A percentile compares a stretch with the other conserved stretches of the same genome.
Evolutionary conservation across 2,797 vertebrate species (phyloP).

Genomic region (Numenius phaeopus): DNA sequence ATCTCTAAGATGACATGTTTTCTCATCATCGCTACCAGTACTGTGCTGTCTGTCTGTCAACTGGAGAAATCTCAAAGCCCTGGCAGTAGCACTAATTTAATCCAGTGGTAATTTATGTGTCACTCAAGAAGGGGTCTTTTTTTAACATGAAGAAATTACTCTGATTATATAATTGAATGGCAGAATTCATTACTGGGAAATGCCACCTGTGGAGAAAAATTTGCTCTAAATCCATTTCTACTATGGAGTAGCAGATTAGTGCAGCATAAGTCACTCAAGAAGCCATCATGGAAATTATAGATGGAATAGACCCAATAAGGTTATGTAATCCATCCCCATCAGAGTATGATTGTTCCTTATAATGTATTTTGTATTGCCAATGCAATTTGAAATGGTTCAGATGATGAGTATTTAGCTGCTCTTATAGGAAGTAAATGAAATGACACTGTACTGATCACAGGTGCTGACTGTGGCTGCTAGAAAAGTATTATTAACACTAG

Average conservation of each 20-base stretch:
- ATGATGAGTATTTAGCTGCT: conserved; percentile 22
- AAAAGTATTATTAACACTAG: not conserved
- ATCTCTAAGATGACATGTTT: conserved; percentile 13
- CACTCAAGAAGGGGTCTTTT: conserved; percentile 43
- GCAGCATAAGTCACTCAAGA: conserved; percentile 48
- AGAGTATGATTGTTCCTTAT: not conserved
- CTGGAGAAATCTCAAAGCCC: conserved; percentile 25
- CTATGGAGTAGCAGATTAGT: conserved; percentile 1
- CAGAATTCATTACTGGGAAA: conserved; percentile 61
- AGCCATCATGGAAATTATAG: conserved; percentile 40
- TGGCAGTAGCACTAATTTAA: conserved; percentile 43
- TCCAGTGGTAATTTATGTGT: conserved; percentile 55
- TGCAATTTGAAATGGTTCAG: not conserved
- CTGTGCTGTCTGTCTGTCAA: conserved; percentile 34
- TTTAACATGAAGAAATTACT: conserved; percentile 58
- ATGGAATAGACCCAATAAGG: conserved; percentile 17
- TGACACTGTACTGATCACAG: not conserved
- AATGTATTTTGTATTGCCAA: conserved; percentile 29
- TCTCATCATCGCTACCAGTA: not conserved
- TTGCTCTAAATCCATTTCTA: conserved; percentile 44
- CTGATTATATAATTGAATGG: conserved; percentile 66
- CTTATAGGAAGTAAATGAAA: conserved; percentile 35
- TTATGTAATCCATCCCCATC: conserved; percentile 29
- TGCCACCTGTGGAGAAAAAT: conserved; percentile 57
- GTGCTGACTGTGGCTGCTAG: not conserved